phyloP scores from a whole-genome alignment of 2,113 vertebrate genomes.

The Pyxicephalus adspersus region DNA sequence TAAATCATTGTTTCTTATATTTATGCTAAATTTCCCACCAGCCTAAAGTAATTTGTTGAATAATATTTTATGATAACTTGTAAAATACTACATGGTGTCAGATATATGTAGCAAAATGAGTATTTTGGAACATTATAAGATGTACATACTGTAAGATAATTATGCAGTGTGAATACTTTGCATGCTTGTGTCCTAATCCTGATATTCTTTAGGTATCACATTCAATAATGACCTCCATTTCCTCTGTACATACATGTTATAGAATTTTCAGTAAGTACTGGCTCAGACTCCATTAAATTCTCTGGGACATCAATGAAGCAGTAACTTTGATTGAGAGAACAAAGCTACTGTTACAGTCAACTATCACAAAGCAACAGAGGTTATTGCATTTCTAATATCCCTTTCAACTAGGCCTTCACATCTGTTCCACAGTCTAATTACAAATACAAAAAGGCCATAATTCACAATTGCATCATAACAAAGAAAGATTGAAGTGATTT shows the following conservation, averaged over 20 bases:
- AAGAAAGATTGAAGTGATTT: conserved; percentile 78
- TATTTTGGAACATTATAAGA: no score
- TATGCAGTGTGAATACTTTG: conserved; percentile 29
- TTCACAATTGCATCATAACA: conserved; percentile 60
- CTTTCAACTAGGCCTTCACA: conserved; percentile 82
- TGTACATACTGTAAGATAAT: conserved; percentile 21
- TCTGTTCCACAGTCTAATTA: conserved; percentile 88
- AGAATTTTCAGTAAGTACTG: conserved; percentile 33
- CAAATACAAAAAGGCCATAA: conserved; percentile 73
- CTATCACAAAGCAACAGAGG: conserved; percentile 78
- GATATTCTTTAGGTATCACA: not conserved
- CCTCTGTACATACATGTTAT: conserved; percentile 28
- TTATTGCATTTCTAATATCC: conserved; percentile 73
- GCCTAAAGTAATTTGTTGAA: no score
- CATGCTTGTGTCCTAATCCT: conserved; percentile 5
- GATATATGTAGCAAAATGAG: no score
- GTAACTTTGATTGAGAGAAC: conserved; percentile 69
- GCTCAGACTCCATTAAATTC: conserved; percentile 47
- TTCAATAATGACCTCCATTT: conserved; percentile 37
- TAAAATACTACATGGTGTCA: no score
- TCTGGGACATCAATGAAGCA: conserved; percentile 60
- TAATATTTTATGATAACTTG: no score
- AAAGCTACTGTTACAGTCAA: conserved; percentile 74
- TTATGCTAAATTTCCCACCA: no score
- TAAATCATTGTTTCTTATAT: no score